Conservation (phyloP, 2,113 vertebrate genomes). For the Bubo bubo region DNA sequence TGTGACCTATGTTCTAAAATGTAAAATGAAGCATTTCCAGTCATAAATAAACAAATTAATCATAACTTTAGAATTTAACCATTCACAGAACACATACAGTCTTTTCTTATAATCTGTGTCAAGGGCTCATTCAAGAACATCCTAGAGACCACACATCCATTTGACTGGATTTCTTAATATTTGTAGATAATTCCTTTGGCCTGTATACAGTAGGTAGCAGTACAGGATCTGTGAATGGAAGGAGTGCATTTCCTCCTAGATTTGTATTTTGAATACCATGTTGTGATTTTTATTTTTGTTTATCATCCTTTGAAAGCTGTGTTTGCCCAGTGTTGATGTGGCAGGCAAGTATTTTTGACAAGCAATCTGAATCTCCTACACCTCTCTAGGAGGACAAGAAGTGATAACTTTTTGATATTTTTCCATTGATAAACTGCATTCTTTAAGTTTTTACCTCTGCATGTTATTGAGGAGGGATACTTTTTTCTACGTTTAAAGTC, state of each 20-base stretch:
- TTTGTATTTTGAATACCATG: not conserved
- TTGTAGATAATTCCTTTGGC: not conserved
- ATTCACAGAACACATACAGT: not conserved
- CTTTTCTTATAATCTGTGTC: not conserved
- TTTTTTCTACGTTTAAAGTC: not conserved
- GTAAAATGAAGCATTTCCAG: not conserved
- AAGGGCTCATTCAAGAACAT: not conserved
- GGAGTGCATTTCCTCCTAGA: not conserved
- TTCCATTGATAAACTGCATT: not conserved
- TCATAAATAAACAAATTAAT: not conserved
- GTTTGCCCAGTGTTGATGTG: not conserved
- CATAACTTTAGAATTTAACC: not conserved
- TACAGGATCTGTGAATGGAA: not conserved
- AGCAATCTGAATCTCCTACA: not conserved
- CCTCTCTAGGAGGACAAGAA: not conserved
- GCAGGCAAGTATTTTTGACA: not conserved
- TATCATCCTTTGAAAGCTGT: not conserved
- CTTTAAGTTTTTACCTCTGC: not conserved
- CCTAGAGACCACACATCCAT: not conserved
- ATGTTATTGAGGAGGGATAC: not conserved
- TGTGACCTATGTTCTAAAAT: not conserved
- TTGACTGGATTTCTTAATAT: not conserved
- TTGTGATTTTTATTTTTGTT: not conserved
- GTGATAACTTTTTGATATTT: not conserved
- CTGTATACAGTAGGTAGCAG: not conserved